These are phyloP conservation scores for Catocala sponsa DNA, from an alignment of 2,888 invertebrate genomes.

Conservation along the genomic window DNA sequence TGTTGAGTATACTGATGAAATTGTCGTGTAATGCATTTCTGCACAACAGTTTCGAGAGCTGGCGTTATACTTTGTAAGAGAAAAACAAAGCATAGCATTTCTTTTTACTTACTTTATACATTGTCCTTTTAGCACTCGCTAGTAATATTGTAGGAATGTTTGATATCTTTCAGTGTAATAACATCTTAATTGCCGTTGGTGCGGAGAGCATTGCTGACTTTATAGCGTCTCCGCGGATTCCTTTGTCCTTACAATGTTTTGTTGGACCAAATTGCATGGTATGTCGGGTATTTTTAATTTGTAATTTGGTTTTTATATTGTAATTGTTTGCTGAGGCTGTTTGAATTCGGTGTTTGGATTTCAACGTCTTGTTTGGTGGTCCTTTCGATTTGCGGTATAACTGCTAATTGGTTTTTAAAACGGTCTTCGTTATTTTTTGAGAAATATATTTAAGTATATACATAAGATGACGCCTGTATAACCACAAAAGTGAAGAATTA, in stretches of 20 bases:
- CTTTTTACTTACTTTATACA: neutral
- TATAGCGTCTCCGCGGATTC: neutral
- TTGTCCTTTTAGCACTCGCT: neutral
- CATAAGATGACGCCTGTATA: too few relatives aligned
- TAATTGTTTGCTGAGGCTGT: neutral
- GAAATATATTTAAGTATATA: too few relatives aligned
- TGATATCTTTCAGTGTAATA: slow-evolving; percentile 1
- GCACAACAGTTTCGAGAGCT: too few relatives aligned
- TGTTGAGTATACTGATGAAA: too few relatives aligned
- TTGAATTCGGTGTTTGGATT: neutral
- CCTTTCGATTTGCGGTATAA: too few relatives aligned
- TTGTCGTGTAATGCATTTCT: too few relatives aligned
- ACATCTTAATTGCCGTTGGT: neutral
- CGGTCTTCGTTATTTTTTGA: too few relatives aligned
- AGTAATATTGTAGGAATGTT: neutral
- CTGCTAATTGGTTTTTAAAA: too few relatives aligned
- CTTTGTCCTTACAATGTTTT: slow-evolving; percentile 1
- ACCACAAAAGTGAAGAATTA: too few relatives aligned
- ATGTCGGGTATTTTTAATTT: neutral
- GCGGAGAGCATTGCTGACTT: neutral
- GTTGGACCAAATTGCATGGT: neutral
- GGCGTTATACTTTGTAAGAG: too few relatives aligned
- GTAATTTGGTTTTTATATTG: slow-evolving; percentile 1
- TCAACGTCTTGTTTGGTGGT: neutral
- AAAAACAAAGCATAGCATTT: too few relatives aligned